phyloP scores from a whole-genome alignment of 2,113 vertebrate genomes.

The Notarius quadriscutis region DNA sequence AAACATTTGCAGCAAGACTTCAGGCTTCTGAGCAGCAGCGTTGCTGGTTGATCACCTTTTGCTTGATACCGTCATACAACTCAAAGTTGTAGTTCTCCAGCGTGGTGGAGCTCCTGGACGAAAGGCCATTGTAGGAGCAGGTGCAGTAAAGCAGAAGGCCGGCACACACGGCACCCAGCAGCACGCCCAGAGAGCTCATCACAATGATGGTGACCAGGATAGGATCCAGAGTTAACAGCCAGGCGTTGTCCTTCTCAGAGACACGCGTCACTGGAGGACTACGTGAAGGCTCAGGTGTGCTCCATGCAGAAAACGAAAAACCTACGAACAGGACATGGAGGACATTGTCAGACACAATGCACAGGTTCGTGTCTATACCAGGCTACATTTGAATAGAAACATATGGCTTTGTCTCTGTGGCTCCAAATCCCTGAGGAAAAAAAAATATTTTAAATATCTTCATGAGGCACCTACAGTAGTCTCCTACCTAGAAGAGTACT shows the following conservation, averaged over 20 bases:
- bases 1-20: constrained; percentile 46
- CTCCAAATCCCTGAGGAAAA: not conserved
- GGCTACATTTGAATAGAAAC: not conserved
- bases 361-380: not conserved
- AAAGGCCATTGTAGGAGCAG: constrained; percentile 89
- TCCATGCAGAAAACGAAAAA: constrained; percentile 67
- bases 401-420: too few species aligned
- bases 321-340: constrained; percentile 49
- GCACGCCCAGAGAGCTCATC: constrained; percentile 93
- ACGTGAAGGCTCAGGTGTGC: constrained; percentile 66
- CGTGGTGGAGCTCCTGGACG: constrained; percentile 91
- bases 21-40: constrained; percentile 96
- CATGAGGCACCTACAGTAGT: not conserved
- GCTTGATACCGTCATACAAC: constrained; percentile 95
- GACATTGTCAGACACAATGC: not conserved
- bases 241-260: constrained; percentile 88
- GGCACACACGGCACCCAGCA: constrained; percentile 89
- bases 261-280: constrained; percentile 74
- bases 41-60: constrained; percentile 97
- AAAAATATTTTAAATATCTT: not conserved
- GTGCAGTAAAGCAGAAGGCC: constrained; percentile 96
- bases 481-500: not conserved
- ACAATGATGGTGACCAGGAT: constrained; percentile 99
- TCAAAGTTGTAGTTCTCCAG: constrained; percentile 99
- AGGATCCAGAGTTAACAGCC: constrained; percentile 93